A percentile compares a stretch with the other conserved stretches of the same genome.
Conservation (phyloP, 2,113 vertebrate genomes). For the Aphelocoma coerulescens region DNA sequence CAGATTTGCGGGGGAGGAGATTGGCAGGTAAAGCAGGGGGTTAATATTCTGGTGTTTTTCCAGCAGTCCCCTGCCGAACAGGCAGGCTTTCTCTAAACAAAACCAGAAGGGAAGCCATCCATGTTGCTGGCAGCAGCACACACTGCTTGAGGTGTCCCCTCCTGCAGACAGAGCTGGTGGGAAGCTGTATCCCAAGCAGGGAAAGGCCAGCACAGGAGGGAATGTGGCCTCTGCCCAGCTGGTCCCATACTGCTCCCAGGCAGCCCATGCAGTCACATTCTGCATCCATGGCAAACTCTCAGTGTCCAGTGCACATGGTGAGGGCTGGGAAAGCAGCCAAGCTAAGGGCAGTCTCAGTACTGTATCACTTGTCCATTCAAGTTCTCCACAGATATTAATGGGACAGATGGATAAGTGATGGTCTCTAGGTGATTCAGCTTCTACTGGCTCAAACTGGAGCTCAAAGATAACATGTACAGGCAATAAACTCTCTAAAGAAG, state of each 20-base stretch:
- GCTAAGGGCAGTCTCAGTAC: not conserved
- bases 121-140: not conserved
- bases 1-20: not conserved
- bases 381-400: not conserved
- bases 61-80: not conserved
- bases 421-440: not conserved
- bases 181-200: not conserved
- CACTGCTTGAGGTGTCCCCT: not conserved
- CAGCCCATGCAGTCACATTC: not conserved
- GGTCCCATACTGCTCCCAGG: not conserved
- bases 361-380: not conserved
- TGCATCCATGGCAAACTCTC: not conserved
- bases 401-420: not conserved
- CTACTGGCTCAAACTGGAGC: not conserved
- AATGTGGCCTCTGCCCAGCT: not conserved
- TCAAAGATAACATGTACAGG: not conserved
- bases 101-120: not conserved
- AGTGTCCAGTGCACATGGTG: rapidly evolving
- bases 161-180: not conserved
- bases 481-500: not conserved
- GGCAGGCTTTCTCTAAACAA: not conserved
- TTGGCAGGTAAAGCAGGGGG: not conserved
- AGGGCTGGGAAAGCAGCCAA: not conserved
- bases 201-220: not conserved
- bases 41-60: not conserved